Evolutionary conservation across 2,113 vertebrate species (phyloP).

Genomic region (Nestor notabilis): DNA sequence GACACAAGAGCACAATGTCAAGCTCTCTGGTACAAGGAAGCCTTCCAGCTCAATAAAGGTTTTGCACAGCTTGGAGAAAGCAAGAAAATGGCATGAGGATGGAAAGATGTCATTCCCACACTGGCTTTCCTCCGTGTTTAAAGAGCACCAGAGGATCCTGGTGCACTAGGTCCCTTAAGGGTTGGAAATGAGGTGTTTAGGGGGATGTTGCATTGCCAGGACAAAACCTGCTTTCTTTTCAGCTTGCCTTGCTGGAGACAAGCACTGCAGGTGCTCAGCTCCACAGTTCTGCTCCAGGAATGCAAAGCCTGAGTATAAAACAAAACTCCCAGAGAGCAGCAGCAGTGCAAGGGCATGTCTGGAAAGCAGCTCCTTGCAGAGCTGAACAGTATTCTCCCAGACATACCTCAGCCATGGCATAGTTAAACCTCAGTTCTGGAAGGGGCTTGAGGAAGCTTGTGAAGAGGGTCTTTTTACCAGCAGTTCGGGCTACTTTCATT

Average conservation of each 20-base stretch:
- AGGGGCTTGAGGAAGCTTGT: neutral
- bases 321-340: neutral
- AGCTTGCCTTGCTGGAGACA: neutral
- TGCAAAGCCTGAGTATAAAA: neutral
- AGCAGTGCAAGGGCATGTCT: neutral
- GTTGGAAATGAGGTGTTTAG: neutral
- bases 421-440: neutral
- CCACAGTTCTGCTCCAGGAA: neutral
- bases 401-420: neutral
- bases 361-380: neutral
- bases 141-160: neutral
- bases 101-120: neutral
- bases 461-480: rapidly evolving
- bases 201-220: neutral
- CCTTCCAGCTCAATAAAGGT: neutral
- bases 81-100: neutral
- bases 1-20: neutral
- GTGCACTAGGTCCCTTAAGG: neutral
- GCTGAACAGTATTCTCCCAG: neutral
- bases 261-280: neutral
- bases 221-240: neutral
- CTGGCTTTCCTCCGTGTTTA: neutral
- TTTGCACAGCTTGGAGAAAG: neutral
- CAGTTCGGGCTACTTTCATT: neutral
- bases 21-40: neutral